A percentile compares a stretch with the other conserved stretches of the same genome.
phyloP scores from a whole-genome alignment of 2,113 vertebrate genomes.

The Ictalurus furcatus region DNA sequence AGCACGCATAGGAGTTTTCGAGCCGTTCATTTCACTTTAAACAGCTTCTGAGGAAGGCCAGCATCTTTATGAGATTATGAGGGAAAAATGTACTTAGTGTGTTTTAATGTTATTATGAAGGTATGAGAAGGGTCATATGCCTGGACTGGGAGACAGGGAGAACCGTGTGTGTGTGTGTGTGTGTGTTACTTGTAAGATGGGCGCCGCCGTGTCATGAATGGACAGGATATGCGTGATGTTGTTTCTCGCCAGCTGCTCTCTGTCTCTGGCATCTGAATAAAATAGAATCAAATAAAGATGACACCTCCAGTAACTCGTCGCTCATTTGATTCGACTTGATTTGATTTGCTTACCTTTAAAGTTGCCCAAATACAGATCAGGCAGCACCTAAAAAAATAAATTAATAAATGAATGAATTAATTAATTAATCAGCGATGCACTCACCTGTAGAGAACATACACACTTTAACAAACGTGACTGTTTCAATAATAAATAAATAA shows the following conservation, averaged over 20 bases:
- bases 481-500: too few relatives aligned
- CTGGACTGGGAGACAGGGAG: neutral
- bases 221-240: conserved; percentile 93
- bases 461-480: too few relatives aligned
- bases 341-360: conserved; percentile 82
- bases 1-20: neutral
- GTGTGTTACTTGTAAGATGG: conserved; percentile 82
- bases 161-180: neutral
- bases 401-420: neutral
- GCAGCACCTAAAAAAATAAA: conserved; percentile 83
- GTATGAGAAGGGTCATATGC: neutral
- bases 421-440: too few relatives aligned
- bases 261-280: conserved; percentile 83
- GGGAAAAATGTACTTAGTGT: neutral
- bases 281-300: neutral
- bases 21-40: neutral
- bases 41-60: neutral
- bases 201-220: conserved; percentile 87
- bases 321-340: neutral
- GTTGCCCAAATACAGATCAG: conserved; percentile 92
- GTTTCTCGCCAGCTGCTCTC: conserved; percentile 86
- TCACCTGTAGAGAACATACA: too few relatives aligned
- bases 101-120: neutral
- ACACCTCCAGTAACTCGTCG: neutral
- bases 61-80: neutral